These are phyloP conservation scores for Mycetomoellerius zeteki DNA, from an alignment of 1,140 invertebrate species.

Conservation along the genomic window DNA sequence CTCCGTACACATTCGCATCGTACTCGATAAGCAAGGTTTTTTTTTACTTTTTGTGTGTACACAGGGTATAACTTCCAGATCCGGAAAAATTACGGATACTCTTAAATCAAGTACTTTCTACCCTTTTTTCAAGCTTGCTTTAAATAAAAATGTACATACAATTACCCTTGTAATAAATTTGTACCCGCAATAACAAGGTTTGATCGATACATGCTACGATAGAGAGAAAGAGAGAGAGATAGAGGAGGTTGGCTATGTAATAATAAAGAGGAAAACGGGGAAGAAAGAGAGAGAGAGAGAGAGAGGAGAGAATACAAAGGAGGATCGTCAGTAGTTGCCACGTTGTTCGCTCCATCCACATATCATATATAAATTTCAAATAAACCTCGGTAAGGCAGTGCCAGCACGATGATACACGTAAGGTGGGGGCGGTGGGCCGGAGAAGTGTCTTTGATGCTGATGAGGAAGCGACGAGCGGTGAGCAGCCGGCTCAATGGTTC, in stretches of 20 bases:
- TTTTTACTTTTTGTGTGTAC: background rate
- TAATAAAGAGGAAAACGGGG: slow-evolving; percentile 8
- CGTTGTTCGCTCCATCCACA: slow-evolving; percentile 53
- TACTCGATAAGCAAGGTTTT: slow-evolving; percentile 31
- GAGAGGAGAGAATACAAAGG: too few species aligned
- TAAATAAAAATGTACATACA: slow-evolving; percentile 69
- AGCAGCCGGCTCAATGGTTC: slow-evolving; percentile 70
- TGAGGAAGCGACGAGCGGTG: slow-evolving; percentile 82
- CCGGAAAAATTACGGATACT: slow-evolving; percentile 12
- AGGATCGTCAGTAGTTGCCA: slow-evolving; percentile 52
- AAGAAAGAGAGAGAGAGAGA: background rate
- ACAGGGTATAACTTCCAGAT: slow-evolving; percentile 9
- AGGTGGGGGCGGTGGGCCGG: slow-evolving; percentile 81
- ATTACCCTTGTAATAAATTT: slow-evolving; percentile 67
- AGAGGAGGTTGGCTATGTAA: slow-evolving; percentile 11
- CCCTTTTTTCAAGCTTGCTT: slow-evolving; percentile 58
- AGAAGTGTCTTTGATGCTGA: slow-evolving; percentile 84
- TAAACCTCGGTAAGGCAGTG: slow-evolving; percentile 84
- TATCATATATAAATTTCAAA: slow-evolving; percentile 80
- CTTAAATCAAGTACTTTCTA: slow-evolving; percentile 67
- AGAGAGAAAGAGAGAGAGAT: background rate
- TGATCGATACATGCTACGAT: slow-evolving; percentile 39
- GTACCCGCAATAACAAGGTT: slow-evolving; percentile 69
- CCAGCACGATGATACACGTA: slow-evolving; percentile 84
- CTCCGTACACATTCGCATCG: slow-evolving; percentile 4